phyloP scores from a whole-genome alignment of 1,140 invertebrate genomes.

The Anoplolepis gracilipes region DNA sequence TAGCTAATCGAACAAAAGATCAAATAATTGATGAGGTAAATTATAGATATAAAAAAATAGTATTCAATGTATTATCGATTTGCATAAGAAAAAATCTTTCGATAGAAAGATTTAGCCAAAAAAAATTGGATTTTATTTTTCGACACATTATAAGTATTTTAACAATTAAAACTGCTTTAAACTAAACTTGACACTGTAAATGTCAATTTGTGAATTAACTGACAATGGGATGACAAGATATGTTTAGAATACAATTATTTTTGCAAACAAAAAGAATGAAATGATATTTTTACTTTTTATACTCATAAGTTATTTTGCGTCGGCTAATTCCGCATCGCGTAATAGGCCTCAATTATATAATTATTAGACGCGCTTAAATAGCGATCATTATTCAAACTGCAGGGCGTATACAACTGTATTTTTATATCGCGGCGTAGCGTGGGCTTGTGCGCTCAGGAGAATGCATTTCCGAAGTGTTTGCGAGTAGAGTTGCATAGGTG shows the following conservation, averaged over 20 bases:
- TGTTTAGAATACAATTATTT: not conserved
- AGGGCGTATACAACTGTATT: conserved; percentile 13
- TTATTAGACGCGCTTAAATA: not conserved
- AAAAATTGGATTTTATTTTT: not conserved
- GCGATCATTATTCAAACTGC: conserved; percentile 9
- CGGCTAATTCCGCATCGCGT: not conserved
- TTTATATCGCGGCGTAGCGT: conserved; percentile 1
- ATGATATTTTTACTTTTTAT: not conserved
- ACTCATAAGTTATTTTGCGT: not conserved
- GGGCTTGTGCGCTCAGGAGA: not conserved
- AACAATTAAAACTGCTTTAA: not conserved
- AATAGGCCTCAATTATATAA: conserved; percentile 25
- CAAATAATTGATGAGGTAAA: not conserved
- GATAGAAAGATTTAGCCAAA: too few species aligned
- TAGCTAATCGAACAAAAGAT: too few species aligned
- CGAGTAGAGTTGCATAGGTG: not conserved
- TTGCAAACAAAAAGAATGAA: not conserved
- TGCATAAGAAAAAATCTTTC: too few species aligned
- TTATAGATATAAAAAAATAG: too few species aligned
- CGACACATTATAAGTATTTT: not conserved
- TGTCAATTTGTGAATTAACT: not conserved
- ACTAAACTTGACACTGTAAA: not conserved
- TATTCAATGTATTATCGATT: too few species aligned
- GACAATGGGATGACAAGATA: not conserved
- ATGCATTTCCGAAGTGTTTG: conserved; percentile 8